Evolutionary conservation across 2,797 vertebrate species (phyloP).

Genomic region (Tolypeutes matacus): DNA sequence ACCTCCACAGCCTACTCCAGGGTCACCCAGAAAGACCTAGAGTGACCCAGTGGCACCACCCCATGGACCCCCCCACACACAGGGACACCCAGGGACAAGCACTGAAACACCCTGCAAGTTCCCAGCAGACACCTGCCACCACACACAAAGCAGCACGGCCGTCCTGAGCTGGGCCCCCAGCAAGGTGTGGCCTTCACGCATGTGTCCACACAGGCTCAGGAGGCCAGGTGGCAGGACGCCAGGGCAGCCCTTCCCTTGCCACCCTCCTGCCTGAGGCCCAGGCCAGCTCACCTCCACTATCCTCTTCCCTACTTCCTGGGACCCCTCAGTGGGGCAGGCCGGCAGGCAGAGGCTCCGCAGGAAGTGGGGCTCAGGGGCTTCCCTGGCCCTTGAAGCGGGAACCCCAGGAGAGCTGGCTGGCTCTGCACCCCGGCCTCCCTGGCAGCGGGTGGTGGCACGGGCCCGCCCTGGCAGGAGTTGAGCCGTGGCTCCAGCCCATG

Average conservation of each 20-base stretch:
- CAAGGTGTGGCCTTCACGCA: constrained; percentile 9
- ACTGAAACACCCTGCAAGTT: background rate
- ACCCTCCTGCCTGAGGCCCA: background rate
- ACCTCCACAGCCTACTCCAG: background rate
- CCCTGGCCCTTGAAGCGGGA: accelerated
- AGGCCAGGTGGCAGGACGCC: background rate
- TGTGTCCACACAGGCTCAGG: background rate
- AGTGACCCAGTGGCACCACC: background rate
- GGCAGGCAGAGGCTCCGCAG: background rate
- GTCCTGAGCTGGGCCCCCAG: background rate
- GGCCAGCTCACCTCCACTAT: constrained; percentile 66
- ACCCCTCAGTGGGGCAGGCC: background rate
- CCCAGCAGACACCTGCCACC: constrained; percentile 33
- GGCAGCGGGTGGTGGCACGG: background rate
- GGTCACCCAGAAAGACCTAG: background rate
- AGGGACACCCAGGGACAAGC: background rate
- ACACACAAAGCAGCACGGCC: accelerated
- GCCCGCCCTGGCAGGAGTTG: constrained; percentile 47
- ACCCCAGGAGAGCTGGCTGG: background rate
- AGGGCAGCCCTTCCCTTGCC: background rate
- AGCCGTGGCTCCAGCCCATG: constrained; percentile 52
- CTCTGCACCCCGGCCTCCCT: background rate
- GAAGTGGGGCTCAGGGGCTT: background rate
- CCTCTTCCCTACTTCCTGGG: constrained; percentile 14
- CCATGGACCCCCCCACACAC: too few relatives aligned